A percentile compares a stretch with the other conserved stretches of the same genome.
Conservation (phyloP, 2,797 vertebrate species). For the Gila robusta region DNA sequence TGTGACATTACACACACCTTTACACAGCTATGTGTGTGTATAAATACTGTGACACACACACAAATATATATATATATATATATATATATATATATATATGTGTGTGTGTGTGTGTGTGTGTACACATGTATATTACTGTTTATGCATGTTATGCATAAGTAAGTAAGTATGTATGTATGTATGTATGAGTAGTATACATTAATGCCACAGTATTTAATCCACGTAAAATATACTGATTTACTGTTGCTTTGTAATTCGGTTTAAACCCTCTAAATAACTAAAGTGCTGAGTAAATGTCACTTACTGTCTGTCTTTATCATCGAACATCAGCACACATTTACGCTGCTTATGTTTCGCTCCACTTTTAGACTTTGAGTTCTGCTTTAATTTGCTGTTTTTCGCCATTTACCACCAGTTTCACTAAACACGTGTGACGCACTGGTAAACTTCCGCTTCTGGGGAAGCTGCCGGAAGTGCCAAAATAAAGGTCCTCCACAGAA, state of each 20-base stretch:
- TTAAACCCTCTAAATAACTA: background rate
- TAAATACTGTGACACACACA: too few relatives aligned
- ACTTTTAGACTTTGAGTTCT: slow-evolving; percentile 67
- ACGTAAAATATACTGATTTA: background rate
- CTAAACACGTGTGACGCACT: slow-evolving; percentile 69
- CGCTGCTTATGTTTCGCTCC: slow-evolving; percentile 75
- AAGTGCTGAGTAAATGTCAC: slow-evolving; percentile 44
- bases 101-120: too few relatives aligned
- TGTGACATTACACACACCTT: too few relatives aligned
- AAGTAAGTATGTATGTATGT: too few relatives aligned
- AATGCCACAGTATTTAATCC: background rate
- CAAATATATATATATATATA: too few relatives aligned
- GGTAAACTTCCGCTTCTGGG: slow-evolving; percentile 15
- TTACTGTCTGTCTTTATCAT: slow-evolving; percentile 80
- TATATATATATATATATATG: too few relatives aligned
- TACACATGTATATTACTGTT: too few relatives aligned
- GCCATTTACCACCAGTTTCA: slow-evolving; percentile 57
- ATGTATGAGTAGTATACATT: too few relatives aligned
- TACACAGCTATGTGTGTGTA: too few relatives aligned
- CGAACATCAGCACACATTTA: slow-evolving; percentile 76
- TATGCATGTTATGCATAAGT: too few relatives aligned
- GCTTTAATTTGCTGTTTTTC: slow-evolving; percentile 67
- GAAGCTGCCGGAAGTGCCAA: background rate
- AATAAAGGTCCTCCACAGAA: background rate
- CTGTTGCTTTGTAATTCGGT: background rate